A percentile compares a stretch with the other conserved stretches of the same genome.
These are phyloP conservation scores for Subacronicta megacephala DNA, from an alignment of 2,888 invertebrate genomes.

Conservation along the genomic window DNA sequence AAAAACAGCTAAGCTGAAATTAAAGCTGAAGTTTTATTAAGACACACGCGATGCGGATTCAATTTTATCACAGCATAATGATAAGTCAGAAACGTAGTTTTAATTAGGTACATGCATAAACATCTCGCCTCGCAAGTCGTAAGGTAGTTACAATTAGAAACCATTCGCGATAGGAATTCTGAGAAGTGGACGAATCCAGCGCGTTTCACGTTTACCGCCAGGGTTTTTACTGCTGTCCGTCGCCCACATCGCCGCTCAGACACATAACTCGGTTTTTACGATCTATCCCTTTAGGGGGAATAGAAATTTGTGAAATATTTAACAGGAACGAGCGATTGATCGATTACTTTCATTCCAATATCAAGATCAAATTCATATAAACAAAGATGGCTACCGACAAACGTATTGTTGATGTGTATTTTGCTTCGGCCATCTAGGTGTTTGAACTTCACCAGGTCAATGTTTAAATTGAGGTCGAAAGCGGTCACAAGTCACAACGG, in stretches of 20 bases:
- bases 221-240: slow-evolving; percentile 58
- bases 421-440: slow-evolving; percentile 58
- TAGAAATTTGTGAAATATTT: slow-evolving; percentile 44
- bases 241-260: slow-evolving; percentile 45
- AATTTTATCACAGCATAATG: slow-evolving; percentile 22
- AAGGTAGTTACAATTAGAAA: slow-evolving; percentile 64
- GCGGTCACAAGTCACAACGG: slow-evolving; percentile 73
- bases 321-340: slow-evolving; percentile 38
- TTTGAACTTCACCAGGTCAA: slow-evolving; percentile 77
- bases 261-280: slow-evolving; percentile 63
- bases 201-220: slow-evolving; percentile 58
- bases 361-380: slow-evolving; percentile 52
- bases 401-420: slow-evolving; percentile 54
- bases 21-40: slow-evolving; percentile 10
- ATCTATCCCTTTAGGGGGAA: slow-evolving; percentile 37
- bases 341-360: slow-evolving; percentile 45
- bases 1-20: slow-evolving; percentile 25
- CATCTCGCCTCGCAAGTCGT: slow-evolving; percentile 37
- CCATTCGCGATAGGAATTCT: slow-evolving; percentile 61
- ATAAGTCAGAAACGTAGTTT: slow-evolving; percentile 41
- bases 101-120: slow-evolving; percentile 42
- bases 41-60: slow-evolving; percentile 23
- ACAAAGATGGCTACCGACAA: slow-evolving; percentile 56
- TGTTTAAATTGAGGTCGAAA: slow-evolving; percentile 80
- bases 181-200: slow-evolving; percentile 63